Evolutionary conservation across 30 jellyfish, hydroid and myxozoan genomes (phyloP).

Genomic region (Aurelia aurita): DNA sequence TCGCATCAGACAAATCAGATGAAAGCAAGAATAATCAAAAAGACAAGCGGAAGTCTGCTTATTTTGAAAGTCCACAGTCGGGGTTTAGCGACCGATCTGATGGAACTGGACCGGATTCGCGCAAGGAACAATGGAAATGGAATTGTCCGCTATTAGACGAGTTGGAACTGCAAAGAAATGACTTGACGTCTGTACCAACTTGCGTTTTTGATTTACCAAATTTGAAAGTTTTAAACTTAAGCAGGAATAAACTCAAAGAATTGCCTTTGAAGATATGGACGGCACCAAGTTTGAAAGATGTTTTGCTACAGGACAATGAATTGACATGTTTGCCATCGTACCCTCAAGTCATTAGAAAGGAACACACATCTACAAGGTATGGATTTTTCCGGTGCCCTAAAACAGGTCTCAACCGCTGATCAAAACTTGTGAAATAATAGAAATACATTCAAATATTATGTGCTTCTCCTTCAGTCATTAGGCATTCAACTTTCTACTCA

Average conservation of each 20-base stretch:
- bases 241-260: constrained; percentile 44
- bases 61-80: too few species aligned
- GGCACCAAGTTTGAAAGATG: constrained; percentile 74
- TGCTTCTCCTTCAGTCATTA: too few species aligned
- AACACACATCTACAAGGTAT: constrained; percentile 1
- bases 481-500: too few species aligned
- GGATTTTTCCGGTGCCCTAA: neutral
- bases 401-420: too few species aligned
- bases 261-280: constrained; percentile 90
- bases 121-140: constrained; percentile 62
- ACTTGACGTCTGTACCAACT: constrained; percentile 60
- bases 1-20: too few species aligned
- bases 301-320: constrained; percentile 58
- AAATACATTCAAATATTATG: too few species aligned
- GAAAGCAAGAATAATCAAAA: too few species aligned
- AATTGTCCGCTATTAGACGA: constrained; percentile 85
- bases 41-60: too few species aligned
- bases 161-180: constrained; percentile 76
- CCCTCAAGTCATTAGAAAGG: constrained; percentile 6
- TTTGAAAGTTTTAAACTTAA: constrained; percentile 35
- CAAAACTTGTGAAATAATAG: too few species aligned
- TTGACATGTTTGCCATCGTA: constrained; percentile 65
- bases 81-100: too few species aligned
- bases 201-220: constrained; percentile 74
- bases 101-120: neutral